A percentile compares a stretch with the other conserved stretches of the same genome.
phyloP scores from a whole-genome alignment of 2,113 vertebrate species.

The Nettapus auritus region DNA sequence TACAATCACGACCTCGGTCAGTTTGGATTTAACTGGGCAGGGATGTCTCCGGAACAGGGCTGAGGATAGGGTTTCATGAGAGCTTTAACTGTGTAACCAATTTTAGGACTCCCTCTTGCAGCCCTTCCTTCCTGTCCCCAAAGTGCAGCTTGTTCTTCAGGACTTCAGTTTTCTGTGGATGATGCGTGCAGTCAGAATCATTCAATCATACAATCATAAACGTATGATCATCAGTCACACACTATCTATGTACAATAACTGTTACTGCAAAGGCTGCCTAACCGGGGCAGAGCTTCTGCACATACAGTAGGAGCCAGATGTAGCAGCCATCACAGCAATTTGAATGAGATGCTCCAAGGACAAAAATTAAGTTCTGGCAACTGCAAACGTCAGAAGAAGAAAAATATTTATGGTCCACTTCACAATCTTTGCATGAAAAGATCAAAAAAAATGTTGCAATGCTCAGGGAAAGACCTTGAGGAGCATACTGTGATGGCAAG shows the following conservation, averaged over 20 bases:
- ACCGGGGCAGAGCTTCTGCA: neutral
- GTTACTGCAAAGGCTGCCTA: neutral
- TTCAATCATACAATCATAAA: neutral
- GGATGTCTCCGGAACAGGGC: neutral
- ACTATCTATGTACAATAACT: neutral
- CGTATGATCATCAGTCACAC: neutral
- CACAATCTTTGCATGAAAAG: neutral
- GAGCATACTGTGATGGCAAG: neutral
- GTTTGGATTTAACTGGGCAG: neutral
- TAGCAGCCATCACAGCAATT: neutral
- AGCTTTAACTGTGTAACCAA: neutral
- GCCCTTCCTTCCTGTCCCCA: neutral
- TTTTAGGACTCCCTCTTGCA: neutral
- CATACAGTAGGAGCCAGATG: neutral
- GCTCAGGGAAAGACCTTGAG: neutral
- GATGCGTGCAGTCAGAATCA: neutral
- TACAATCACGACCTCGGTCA: neutral
- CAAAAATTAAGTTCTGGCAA: neutral
- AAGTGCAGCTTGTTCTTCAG: neutral
- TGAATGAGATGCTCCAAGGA: neutral
- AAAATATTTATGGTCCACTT: neutral
- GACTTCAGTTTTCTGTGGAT: neutral
- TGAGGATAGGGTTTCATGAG: neutral
- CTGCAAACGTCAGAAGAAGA: neutral
- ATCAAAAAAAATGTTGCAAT: neutral